Conservation (phyloP, 2,797 vertebrate genomes). For the Liasis olivaceus region DNA sequence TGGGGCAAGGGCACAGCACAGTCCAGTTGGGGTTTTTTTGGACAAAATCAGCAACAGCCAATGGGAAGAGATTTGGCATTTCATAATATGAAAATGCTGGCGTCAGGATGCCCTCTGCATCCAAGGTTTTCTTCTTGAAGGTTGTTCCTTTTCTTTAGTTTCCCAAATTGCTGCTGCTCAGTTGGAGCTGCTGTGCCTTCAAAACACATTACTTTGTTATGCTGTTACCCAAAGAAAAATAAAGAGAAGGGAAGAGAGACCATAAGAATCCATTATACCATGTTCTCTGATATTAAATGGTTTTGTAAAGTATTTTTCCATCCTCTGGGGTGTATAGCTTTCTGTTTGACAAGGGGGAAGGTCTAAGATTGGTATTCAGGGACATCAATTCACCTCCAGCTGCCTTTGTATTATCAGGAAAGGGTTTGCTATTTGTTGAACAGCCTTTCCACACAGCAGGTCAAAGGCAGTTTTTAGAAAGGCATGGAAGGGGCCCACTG, state of each 20-base stretch:
- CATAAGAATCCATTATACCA: neutral
- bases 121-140: conserved; percentile 65
- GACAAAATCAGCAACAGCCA: conserved; percentile 26
- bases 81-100: conserved; percentile 51
- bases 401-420: conserved; percentile 15
- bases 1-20: conserved; percentile 28
- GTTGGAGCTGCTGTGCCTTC: conserved; percentile 56
- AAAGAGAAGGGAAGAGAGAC: neutral
- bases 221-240: conserved; percentile 46
- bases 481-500: neutral
- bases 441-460: neutral
- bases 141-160: conserved; percentile 55
- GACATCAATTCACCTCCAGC: neutral
- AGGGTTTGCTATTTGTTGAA: neutral
- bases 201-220: conserved; percentile 57
- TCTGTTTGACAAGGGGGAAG: neutral
- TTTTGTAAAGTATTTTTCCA: neutral
- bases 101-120: conserved; percentile 61
- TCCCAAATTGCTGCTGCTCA: conserved; percentile 65
- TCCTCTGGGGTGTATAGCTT: neutral
- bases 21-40: conserved; percentile 14
- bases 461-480: neutral
- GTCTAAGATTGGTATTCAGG: neutral
- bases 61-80: conserved; percentile 52
- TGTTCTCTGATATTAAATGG: conserved; percentile 5